Evolutionary conservation across 2,888 invertebrate species (phyloP).

Genomic region (Cylloceria caligata): DNA sequence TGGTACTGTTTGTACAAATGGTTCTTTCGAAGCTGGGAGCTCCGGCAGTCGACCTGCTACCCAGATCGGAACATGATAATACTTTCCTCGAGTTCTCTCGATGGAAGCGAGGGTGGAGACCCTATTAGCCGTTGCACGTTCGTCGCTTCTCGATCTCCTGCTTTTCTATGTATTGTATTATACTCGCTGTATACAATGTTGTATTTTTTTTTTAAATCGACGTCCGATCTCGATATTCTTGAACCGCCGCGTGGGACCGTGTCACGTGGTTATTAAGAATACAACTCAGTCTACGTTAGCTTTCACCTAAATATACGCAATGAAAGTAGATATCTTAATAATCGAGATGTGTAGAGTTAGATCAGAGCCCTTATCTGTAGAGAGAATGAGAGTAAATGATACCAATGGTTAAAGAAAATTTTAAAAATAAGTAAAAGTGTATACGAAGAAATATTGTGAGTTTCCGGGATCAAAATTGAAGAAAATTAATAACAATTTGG

Average conservation of each 20-base stretch:
- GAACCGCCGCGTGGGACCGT: not conserved
- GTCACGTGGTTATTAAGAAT: constrained; percentile 17
- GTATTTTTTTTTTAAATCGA: not conserved
- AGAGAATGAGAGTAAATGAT: no score
- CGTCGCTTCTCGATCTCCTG: constrained; percentile 57
- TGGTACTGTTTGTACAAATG: constrained; percentile 9
- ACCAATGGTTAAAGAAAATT: no score
- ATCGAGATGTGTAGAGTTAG: not conserved
- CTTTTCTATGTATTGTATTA: constrained; percentile 35
- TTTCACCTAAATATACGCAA: constrained; percentile 19
- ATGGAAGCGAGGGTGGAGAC: constrained; percentile 57
- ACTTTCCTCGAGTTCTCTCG: constrained; percentile 61
- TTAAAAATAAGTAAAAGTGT: no score
- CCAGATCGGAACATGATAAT: constrained; percentile 65
- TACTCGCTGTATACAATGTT: constrained; percentile 24
- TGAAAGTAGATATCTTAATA: not conserved
- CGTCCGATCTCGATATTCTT: constrained; percentile 13
- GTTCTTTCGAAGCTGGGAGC: constrained; percentile 11
- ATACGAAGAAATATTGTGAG: no score
- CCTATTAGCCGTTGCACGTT: constrained; percentile 72
- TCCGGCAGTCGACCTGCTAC: constrained; percentile 55
- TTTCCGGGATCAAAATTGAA: no score
- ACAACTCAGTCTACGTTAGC: not conserved
- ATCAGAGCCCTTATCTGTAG: no score
- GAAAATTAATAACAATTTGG: no score